Evolutionary conservation across 2,113 vertebrate species (phyloP).

Genomic region (Patagioenas fasciata): DNA sequence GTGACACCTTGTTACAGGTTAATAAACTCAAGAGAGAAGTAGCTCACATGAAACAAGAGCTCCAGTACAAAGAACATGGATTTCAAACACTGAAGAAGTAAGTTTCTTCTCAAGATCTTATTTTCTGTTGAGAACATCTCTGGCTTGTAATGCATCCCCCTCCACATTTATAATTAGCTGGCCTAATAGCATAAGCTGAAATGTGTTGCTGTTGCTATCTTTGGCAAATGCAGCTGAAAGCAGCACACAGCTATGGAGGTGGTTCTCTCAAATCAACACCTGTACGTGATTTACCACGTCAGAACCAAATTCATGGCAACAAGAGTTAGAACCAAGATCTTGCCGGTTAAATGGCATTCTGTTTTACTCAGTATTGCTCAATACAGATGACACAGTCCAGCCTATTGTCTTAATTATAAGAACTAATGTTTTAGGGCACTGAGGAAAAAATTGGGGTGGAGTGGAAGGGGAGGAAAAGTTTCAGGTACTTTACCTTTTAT

Average conservation of each 20-base stretch:
- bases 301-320: not conserved
- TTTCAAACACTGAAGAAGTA: conserved; percentile 94
- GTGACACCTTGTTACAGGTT: conserved; percentile 77
- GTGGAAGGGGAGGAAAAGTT: not conserved
- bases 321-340: not conserved
- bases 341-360: not conserved
- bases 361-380: not conserved
- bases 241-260: not conserved
- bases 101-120: conserved; percentile 55
- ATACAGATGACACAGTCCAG: not conserved
- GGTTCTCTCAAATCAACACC: not conserved
- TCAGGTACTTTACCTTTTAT: not conserved
- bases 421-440: not conserved
- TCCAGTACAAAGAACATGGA: conserved; percentile 94
- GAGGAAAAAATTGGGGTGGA: not conserved
- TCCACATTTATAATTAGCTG: not conserved
- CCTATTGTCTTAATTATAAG: not conserved
- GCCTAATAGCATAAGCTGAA: not conserved
- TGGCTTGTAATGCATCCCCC: not conserved
- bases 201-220: not conserved
- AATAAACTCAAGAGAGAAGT: conserved; percentile 96
- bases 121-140: not conserved
- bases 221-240: not conserved
- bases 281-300: not conserved
- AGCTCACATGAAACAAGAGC: conserved; percentile 92